Evolutionary conservation across 2,113 vertebrate genomes (phyloP), one percentile per base, ranked within the genome.

Genomic region (Oriolus oriolus): DNA sequence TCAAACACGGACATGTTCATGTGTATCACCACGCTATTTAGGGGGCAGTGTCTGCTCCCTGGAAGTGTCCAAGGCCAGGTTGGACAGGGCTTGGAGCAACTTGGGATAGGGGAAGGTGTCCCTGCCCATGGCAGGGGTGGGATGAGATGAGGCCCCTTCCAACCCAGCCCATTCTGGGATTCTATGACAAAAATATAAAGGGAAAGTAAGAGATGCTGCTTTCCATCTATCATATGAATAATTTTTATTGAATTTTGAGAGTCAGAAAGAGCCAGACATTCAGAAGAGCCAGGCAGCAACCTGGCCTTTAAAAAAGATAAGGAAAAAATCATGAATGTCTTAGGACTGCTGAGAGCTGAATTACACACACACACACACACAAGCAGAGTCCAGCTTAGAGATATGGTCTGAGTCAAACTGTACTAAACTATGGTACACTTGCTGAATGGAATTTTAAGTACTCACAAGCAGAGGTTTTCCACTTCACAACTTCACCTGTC

Each of bases 331-430:
- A 65, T 2, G 4, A 24, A 10, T 16, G 15, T n/a, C 11, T 41
- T 53, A 73, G 41, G 27, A 59, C 24, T 53, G 53, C 39, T 21
- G 42, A 69, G 42, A 77, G 23, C 12, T 60, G 27, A 88, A 53
- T 23, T 24, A 63, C 17, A 45, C 17, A 68, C 8, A 70, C 35
- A 66, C 59, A 59, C 33, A 39, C 9, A 37, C 7, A 37, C 16
- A 44, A 8, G 3, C n/a, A 10, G 22, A 15, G n/a, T 13, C 30
- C 86, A 81, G 54, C 39, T 47, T 6, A 27, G 24, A 54, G 39
- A 39, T 5, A 10, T 0, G 1, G 27, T 6, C 14, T 1, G 4
- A n/a, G 12, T 41, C 13, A 15, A 53, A 63, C 12, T 20, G 27
- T 4, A n/a, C 23, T 6, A 16, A 76, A 42, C 45, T 17, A 6